These are phyloP conservation scores for Halotydeus destructor DNA, from an alignment of 1,140 invertebrate genomes.

Conservation along the genomic window DNA sequence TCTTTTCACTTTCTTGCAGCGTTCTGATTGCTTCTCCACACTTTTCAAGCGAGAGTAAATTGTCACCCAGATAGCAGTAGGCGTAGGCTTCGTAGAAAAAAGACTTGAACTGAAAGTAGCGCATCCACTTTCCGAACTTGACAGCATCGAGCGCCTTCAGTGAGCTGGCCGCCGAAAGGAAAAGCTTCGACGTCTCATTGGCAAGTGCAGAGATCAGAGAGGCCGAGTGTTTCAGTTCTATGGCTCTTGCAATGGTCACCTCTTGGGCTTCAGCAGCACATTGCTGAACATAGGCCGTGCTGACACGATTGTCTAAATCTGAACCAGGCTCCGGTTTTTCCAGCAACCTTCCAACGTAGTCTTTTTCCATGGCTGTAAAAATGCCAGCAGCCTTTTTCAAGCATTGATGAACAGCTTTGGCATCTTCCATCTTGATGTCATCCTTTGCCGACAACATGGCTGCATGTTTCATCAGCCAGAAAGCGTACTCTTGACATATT, in stretches of 20 bases:
- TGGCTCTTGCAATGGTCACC: constrained; percentile 45
- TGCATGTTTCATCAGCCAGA: constrained; percentile 40
- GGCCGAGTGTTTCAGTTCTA: constrained; percentile 43
- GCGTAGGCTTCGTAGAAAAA: constrained; percentile 42
- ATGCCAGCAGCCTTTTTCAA: constrained; percentile 41
- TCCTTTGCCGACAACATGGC: neutral
- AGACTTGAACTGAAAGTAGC: constrained; percentile 42
- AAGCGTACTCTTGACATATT: constrained; percentile 38
- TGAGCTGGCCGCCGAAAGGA: constrained; percentile 34
- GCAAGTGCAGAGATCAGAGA: constrained; percentile 40
- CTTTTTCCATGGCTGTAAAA: constrained; percentile 27
- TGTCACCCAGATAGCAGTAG: constrained; percentile 42
- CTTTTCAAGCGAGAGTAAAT: constrained; percentile 40
- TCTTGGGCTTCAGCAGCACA: constrained; percentile 51
- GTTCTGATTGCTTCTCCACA: constrained; percentile 45
- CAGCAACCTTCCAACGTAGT: constrained; percentile 25
- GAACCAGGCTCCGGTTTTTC: constrained; percentile 29
- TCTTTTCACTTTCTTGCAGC: constrained; percentile 36
- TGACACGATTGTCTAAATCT: constrained; percentile 38
- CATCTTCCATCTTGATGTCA: constrained; percentile 37
- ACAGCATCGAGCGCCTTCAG: constrained; percentile 33
- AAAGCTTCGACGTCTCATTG: constrained; percentile 41
- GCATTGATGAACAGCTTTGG: constrained; percentile 43
- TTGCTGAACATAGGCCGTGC: constrained; percentile 42
- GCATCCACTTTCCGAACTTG: constrained; percentile 39